These are phyloP conservation scores for Daphoenositta chrysoptera DNA, from an alignment of 2,113 vertebrate species.

Conservation along the genomic window DNA sequence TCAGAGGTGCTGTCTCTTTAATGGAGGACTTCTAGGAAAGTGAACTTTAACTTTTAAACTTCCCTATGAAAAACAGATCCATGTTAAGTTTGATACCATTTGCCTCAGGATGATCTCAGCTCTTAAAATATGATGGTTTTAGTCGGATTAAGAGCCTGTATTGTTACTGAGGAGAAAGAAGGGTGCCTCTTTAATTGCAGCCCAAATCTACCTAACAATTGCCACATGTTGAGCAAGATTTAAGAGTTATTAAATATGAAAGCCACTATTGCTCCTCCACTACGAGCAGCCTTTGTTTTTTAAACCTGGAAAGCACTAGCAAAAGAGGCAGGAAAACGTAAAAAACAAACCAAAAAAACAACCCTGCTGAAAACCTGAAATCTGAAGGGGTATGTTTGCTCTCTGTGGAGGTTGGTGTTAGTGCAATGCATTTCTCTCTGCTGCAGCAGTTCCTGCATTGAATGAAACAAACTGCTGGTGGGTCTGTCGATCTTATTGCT, in stretches of 20 bases:
- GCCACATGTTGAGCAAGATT: conserved; percentile 75
- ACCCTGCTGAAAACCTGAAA: background rate
- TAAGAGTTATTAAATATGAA: conserved; percentile 77
- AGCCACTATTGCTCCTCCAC: conserved; percentile 46
- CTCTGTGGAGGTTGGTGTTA: background rate
- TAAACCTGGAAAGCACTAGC: conserved; percentile 48
- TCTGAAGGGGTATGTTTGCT: background rate
- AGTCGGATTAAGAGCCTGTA: conserved; percentile 74
- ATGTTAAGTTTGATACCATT: conserved; percentile 67
- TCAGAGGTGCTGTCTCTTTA: background rate
- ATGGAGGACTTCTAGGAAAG: conserved; percentile 33
- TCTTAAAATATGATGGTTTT: conserved; percentile 74
- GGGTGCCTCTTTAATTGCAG: conserved; percentile 75
- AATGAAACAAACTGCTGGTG: background rate
- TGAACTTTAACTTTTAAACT: conserved; percentile 54
- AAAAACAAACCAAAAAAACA: background rate
- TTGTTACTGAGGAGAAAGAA: conserved; percentile 71
- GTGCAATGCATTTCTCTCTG: background rate
- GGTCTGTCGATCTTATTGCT: background rate
- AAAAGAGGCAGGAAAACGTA: background rate
- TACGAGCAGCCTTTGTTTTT: conserved; percentile 62
- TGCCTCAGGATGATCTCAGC: conserved; percentile 72
- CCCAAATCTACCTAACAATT: conserved; percentile 80
- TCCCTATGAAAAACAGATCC: conserved; percentile 59
- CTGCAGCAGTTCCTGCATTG: background rate